Base-by-base conservation (phyloP, 2,888 invertebrate genomes). In the Macaria liturata region DNA sequence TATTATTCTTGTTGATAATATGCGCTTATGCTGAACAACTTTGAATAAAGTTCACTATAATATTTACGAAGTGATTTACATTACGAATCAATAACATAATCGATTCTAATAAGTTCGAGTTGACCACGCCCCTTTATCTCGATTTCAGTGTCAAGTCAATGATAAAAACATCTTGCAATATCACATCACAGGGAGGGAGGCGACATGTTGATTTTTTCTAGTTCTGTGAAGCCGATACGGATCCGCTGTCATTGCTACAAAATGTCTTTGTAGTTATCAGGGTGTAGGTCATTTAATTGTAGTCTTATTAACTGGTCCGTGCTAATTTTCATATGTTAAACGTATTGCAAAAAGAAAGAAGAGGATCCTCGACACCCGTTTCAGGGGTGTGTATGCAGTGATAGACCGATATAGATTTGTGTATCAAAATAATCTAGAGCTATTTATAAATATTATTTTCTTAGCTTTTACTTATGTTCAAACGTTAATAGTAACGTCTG, bases 391-490 rank as follows among this genome's bases (percentile, higher is more conserved):
- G 92, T 92, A 89, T 89, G 83, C 81, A 84, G 86, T 89, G 88
- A 84, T 85, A 83, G 84, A 87, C 89, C 83, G 80, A 87, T 88
- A 81, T 89, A 91, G 88, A 90, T 86, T 89, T 88, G 91, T 88
- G 91, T 90, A 91, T 91, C 90, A 91, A 92, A 91, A 91, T 91
- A 91, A 91, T 91, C 88, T 80, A 72, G 88, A 91, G 90, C 91
- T 92, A 92, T 92, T 92, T 92, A 91, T 92, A 92, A 91, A 92
- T 91, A 92, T 91, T 91, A 91, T 91, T 92, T 91, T 91, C 90
- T 88, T 86, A 87, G 84, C 90, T 89, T 92, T 92, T 91, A 89
- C 91, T 90, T 91, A 89, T 89, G 91, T 91, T 88, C 89, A 86
- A 90, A 88, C 89, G 87, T 88, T 91, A 90, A 89, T 90, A 90